phyloP scores from a whole-genome alignment of 2,797 vertebrate genomes.

The Pseudochaenichthys georgianus region DNA sequence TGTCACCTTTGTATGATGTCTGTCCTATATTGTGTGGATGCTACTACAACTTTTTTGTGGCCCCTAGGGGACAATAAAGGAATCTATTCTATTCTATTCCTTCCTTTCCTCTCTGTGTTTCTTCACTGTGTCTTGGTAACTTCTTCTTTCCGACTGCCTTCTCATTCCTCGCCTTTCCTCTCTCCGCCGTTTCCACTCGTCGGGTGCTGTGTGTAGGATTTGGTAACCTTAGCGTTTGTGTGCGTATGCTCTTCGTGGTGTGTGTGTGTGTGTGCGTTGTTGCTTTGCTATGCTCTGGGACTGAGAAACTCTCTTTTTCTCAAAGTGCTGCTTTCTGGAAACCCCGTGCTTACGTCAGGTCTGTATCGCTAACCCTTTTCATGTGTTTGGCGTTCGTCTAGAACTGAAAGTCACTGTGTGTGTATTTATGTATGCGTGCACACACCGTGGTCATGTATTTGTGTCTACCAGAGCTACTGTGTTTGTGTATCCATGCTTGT shows the following conservation, averaged over 20 bases:
- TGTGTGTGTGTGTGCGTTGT: slow-evolving; percentile 28
- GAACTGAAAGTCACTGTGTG: slow-evolving; percentile 62
- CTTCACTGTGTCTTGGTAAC: slow-evolving; percentile 69
- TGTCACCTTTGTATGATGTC: slow-evolving; percentile 87
- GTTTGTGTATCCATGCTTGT: slow-evolving; percentile 65
- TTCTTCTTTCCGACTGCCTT: slow-evolving; percentile 60
- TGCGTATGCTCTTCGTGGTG: slow-evolving; percentile 34
- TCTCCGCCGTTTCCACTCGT: slow-evolving; percentile 44
- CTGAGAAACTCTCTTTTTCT: slow-evolving; percentile 85
- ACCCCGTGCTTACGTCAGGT: slow-evolving; percentile 87
- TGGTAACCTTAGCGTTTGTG: slow-evolving; percentile 42
- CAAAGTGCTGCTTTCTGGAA: slow-evolving; percentile 88
- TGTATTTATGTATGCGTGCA: slow-evolving; percentile 58
- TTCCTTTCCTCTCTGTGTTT: slow-evolving; percentile 79
- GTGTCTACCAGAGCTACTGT: slow-evolving; percentile 58
- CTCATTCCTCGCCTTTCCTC: slow-evolving; percentile 34
- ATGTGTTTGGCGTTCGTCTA: slow-evolving; percentile 62
- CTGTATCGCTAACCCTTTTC: slow-evolving; percentile 83
- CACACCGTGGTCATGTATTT: slow-evolving; percentile 51
- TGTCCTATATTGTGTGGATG: slow-evolving; percentile 86
- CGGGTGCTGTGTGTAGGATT: slow-evolving; percentile 50
- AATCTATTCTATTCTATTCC: slow-evolving; percentile 87
- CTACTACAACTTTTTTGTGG: slow-evolving; percentile 79
- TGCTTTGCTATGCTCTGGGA: slow-evolving; percentile 75
- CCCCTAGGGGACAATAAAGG: slow-evolving; percentile 86